These are phyloP conservation scores for Sphenodon punctatus DNA, from an alignment of 2,797 vertebrate species.

Conservation along the genomic window DNA sequence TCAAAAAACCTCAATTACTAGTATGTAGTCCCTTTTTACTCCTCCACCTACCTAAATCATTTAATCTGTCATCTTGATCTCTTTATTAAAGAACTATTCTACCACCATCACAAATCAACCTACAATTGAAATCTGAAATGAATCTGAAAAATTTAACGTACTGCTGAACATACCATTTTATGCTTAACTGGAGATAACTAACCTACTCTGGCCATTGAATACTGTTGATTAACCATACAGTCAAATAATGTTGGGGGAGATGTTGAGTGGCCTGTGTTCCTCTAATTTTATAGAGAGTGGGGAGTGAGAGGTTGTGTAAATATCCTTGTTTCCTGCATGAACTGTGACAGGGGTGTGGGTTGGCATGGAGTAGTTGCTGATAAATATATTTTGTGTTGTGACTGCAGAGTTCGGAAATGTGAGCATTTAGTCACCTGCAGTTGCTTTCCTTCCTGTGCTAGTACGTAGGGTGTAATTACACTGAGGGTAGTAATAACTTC, in stretches of 20 bases:
- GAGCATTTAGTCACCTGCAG: background rate
- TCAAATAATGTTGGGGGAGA: background rate
- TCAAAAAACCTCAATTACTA: background rate
- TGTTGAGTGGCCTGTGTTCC: background rate
- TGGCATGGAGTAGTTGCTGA: background rate
- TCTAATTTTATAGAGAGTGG: background rate
- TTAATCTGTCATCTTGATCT: background rate
- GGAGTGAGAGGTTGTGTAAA: background rate
- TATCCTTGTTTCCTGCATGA: background rate
- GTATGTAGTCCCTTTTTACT: background rate
- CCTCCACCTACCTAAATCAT: background rate
- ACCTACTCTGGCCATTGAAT: background rate
- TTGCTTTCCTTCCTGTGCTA: background rate
- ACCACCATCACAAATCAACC: background rate
- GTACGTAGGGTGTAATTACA: background rate
- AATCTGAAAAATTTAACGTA: background rate
- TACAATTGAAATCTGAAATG: background rate
- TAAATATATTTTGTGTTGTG: background rate
- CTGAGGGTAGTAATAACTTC: constrained; percentile 6
- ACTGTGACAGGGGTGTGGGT: background rate
- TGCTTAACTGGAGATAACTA: background rate
- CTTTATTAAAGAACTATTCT: background rate
- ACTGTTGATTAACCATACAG: background rate
- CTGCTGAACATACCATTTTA: background rate
- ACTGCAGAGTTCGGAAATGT: background rate